Evolutionary conservation across 2,888 invertebrate genomes (phyloP), one percentile per base, ranked within the genome.

Genomic region (Dichetophora obliterata): DNA sequence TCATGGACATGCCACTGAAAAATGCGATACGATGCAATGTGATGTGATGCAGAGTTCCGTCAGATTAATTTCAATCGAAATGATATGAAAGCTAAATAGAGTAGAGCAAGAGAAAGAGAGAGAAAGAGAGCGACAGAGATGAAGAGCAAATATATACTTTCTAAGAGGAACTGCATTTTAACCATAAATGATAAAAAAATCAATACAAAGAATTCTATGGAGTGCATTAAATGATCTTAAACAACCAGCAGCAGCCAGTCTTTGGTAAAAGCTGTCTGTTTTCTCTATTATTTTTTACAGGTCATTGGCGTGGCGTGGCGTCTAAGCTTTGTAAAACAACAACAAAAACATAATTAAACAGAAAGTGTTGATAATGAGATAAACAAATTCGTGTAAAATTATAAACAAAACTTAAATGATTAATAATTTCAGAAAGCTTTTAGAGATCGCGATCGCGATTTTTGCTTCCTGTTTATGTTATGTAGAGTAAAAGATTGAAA

Each of bases 1-100:
- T 72, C 72, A 72, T 31, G 19, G 71, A 43, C 57, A 69, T 69
- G 69, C 69, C 54, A 69, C n/a, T 69, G 69, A 69, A 69, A 63
- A 63, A 63, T 34, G 19, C 31, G 3, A 34, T 22, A 19, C n/a
- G 8, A 65, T 61, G 61, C 16, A 1, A 34, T 14, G 34, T 63
- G 31, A 34, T 63, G n/a, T 63, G 63, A 31, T 24, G 57, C 24
- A 22, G 27, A 59, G 57, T 59, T 59, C 57, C 57, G 31, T 63
- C 5, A 63, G n/a, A 63, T 63, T 27, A 63, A 31, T 34, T 31
- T 63, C n/a, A 31, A 63, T 63, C 27, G 31, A 27, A 16, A 63
- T 31, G 63, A 31, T 31, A 4, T 31, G 31, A 31, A 31, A 31
- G 31, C 31, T 31, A 5, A 16, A 27, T 11, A 24, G 57, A 63